These are phyloP conservation scores for Calameuta filiformis DNA, from an alignment of 2,888 invertebrate species.

Conservation along the genomic window DNA sequence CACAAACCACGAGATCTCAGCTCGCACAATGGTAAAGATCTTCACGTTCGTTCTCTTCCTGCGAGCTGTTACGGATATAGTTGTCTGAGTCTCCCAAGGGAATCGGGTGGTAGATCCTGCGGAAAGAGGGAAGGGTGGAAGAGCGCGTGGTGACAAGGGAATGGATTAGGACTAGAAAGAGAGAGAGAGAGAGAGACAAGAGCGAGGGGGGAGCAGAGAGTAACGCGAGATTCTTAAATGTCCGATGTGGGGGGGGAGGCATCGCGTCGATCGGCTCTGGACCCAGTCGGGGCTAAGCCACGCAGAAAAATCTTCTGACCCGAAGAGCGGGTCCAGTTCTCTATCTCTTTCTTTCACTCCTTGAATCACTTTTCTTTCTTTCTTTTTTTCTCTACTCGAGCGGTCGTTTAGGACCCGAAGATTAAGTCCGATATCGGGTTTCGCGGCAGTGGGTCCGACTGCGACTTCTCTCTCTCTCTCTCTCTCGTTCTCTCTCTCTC, in stretches of 20 bases:
- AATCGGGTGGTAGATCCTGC: too few relatives aligned
- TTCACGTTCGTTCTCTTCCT: slow-evolving; percentile 17
- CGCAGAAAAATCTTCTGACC: slow-evolving; percentile 46
- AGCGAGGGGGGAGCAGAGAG: not conserved
- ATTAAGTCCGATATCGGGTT: slow-evolving; percentile 60
- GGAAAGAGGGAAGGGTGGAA: too few relatives aligned
- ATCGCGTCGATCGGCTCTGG: slow-evolving; percentile 38
- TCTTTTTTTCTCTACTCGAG: slow-evolving; percentile 22
- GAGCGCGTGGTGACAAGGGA: too few relatives aligned
- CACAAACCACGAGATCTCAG: slow-evolving; percentile 87
- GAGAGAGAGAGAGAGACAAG: slow-evolving; percentile 8
- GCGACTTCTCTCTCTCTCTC: slow-evolving; percentile 25
- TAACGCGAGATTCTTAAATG: slow-evolving; percentile 45
- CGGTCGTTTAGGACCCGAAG: slow-evolving; percentile 29
- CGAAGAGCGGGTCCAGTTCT: slow-evolving; percentile 21
- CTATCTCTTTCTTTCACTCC: slow-evolving; percentile 30
- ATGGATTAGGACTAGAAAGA: slow-evolving; percentile 11
- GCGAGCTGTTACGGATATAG: too few relatives aligned
- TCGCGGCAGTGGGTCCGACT: slow-evolving; percentile 38
- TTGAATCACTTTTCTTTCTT: slow-evolving; percentile 25
- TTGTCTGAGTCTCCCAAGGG: too few relatives aligned
- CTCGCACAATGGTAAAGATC: slow-evolving; percentile 84
- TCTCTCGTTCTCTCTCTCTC: slow-evolving; percentile 41
- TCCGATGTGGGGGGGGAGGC: slow-evolving; percentile 20
- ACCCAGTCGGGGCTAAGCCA: slow-evolving; percentile 42